A percentile compares a stretch with the other conserved stretches of the same genome.
Conservation (phyloP, 2,113 vertebrate species). For the Tursiops truncatus region DNA sequence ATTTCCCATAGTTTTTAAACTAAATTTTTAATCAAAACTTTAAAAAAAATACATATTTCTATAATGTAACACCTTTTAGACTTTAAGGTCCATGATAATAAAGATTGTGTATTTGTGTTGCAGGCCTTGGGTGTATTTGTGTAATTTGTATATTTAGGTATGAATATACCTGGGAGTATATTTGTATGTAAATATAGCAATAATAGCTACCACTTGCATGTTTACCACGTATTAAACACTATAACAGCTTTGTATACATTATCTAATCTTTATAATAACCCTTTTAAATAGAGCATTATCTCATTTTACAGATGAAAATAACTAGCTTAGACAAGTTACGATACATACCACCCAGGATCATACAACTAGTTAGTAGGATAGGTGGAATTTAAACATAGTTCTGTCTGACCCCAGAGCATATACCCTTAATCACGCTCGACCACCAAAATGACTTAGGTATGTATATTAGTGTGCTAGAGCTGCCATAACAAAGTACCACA, state of each 20-base stretch:
- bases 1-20: background rate
- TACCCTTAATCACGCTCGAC: background rate
- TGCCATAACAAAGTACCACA: too few relatives aligned
- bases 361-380: background rate
- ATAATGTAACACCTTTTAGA: background rate
- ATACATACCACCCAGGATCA: background rate
- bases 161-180: background rate
- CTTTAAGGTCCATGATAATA: background rate
- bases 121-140: background rate
- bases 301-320: conserved; percentile 16
- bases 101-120: background rate
- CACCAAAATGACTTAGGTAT: background rate
- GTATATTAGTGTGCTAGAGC: background rate
- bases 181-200: background rate
- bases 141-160: background rate
- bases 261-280: background rate
- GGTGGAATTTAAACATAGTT: background rate
- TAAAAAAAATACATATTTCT: background rate
- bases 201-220: background rate
- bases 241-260: background rate
- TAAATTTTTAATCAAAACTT: too few relatives aligned
- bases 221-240: background rate
- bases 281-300: background rate
- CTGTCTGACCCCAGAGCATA: background rate
- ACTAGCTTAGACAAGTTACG: background rate